phyloP scores from a whole-genome alignment of 2,888 invertebrate species.

The Pristionchus arcanus region DNA sequence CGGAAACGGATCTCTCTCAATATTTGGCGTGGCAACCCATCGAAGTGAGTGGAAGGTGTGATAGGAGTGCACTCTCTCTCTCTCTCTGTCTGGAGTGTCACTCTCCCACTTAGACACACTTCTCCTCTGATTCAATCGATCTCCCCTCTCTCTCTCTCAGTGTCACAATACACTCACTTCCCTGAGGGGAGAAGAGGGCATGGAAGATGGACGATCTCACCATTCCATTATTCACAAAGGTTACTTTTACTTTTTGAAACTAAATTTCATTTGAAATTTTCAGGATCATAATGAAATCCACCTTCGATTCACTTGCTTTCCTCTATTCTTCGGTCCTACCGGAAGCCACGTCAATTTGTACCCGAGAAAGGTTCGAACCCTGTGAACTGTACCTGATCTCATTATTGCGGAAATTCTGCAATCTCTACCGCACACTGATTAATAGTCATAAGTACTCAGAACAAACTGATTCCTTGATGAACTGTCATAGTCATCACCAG shows the following conservation, averaged over 20 bases:
- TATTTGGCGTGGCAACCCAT: background rate
- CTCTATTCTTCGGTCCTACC: conserved; percentile 43
- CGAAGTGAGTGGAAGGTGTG: background rate
- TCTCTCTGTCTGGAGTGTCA: conserved; percentile 19
- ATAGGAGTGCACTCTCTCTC: conserved; percentile 30
- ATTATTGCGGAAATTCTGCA: too few species aligned
- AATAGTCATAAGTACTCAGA: background rate
- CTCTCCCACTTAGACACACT: conserved; percentile 16
- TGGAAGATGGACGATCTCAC: conserved; percentile 28
- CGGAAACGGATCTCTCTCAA: background rate
- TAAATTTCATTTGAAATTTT: too few species aligned
- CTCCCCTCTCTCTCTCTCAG: background rate
- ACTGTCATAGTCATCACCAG: background rate
- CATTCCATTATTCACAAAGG: conserved; percentile 25
- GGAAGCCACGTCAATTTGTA: conserved; percentile 12
- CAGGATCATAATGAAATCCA: conserved; percentile 46
- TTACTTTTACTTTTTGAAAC: background rate
- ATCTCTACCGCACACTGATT: background rate
- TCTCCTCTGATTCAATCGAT: conserved; percentile 12
- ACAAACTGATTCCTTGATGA: background rate
- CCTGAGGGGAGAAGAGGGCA: conserved; percentile 14
- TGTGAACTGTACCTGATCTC: background rate
- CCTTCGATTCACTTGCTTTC: background rate
- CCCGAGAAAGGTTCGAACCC: conserved; percentile 28
- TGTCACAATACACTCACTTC: background rate